Evolutionary conservation across 92 coral and sea anemone genomes (phyloP).

Genomic region (Phymanthus crucifer): DNA sequence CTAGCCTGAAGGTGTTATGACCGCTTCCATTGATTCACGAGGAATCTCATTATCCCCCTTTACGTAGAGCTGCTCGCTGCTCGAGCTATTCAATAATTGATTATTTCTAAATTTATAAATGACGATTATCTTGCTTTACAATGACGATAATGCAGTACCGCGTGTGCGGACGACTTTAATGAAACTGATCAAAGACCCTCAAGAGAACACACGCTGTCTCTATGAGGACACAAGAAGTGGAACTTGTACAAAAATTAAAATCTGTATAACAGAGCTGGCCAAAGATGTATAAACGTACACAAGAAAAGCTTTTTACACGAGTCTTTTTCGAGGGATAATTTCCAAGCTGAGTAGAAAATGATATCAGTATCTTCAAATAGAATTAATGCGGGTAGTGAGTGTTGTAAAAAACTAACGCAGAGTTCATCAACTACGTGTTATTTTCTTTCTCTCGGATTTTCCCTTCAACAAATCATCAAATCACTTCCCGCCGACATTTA

Average conservation of each 20-base stretch:
- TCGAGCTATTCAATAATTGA: slow-evolving; percentile 79
- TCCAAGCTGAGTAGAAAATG: slow-evolving; percentile 20
- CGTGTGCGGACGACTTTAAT: slow-evolving; percentile 66
- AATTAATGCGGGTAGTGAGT: slow-evolving; percentile 53
- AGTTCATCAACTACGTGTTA: slow-evolving; percentile 51
- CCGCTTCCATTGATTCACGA: slow-evolving; percentile 64
- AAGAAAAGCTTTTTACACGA: not conserved
- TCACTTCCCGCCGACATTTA: slow-evolving; percentile 59
- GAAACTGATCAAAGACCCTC: slow-evolving; percentile 59
- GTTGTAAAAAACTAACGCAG: slow-evolving; percentile 58
- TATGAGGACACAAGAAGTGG: slow-evolving; percentile 27
- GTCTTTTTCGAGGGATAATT: slow-evolving; percentile 8
- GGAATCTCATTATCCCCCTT: slow-evolving; percentile 63
- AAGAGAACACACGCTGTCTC: slow-evolving; percentile 47
- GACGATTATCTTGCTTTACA: slow-evolving; percentile 78
- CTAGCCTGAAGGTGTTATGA: slow-evolving; percentile 77
- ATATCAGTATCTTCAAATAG: slow-evolving; percentile 30
- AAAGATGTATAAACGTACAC: not conserved
- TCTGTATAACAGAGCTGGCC: slow-evolving; percentile 3
- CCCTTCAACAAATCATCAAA: slow-evolving; percentile 50
- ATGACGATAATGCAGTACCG: slow-evolving; percentile 76
- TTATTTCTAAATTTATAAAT: slow-evolving; percentile 77
- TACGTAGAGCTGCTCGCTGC: slow-evolving; percentile 76
- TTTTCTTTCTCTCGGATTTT: slow-evolving; percentile 43
- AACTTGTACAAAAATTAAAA: slow-evolving; percentile 52